Conservation (phyloP, 2,888 invertebrate genomes). For the Patella depressa region DNA sequence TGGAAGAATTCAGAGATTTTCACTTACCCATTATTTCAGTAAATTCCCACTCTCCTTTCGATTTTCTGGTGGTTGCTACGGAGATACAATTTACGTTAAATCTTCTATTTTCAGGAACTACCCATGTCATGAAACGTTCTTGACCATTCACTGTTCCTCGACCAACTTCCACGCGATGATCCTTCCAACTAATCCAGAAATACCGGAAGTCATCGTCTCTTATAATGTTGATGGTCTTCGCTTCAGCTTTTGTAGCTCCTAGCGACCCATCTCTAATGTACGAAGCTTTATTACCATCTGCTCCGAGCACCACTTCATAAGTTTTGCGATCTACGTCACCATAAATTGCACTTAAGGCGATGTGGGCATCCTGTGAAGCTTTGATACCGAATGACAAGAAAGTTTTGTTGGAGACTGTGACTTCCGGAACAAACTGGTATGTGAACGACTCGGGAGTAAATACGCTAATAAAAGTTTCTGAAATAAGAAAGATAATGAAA, state of each 20-base stretch:
- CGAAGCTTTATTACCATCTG: conserved; percentile 60
- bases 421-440: conserved; percentile 67
- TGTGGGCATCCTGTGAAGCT: conserved; percentile 63
- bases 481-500: conserved; percentile 13
- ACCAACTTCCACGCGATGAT: conserved; percentile 58
- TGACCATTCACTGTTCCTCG: conserved; percentile 59
- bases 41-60: conserved; percentile 68
- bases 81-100: conserved; percentile 65
- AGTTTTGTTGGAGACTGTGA: conserved; percentile 62
- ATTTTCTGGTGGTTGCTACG: conserved; percentile 62
- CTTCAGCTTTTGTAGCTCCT: conserved; percentile 56
- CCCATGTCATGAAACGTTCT: conserved; percentile 57
- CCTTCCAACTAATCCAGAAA: conserved; percentile 68
- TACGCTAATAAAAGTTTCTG: conserved; percentile 68
- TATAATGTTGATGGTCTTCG: conserved; percentile 55
- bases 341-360: conserved; percentile 66
- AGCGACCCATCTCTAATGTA: conserved; percentile 59
- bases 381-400: conserved; percentile 65
- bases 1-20: background rate
- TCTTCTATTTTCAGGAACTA: conserved; percentile 56
- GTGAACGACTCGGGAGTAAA: conserved; percentile 66
- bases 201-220: conserved; percentile 58
- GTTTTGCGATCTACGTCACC: conserved; percentile 66
- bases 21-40: conserved; percentile 63
- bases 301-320: conserved; percentile 64